Percentiles rank a stretch among this genome's conserved stretches.
Evolutionary conservation across 2,113 vertebrate species (phyloP).

Genomic region (Ariopsis seemanni): DNA sequence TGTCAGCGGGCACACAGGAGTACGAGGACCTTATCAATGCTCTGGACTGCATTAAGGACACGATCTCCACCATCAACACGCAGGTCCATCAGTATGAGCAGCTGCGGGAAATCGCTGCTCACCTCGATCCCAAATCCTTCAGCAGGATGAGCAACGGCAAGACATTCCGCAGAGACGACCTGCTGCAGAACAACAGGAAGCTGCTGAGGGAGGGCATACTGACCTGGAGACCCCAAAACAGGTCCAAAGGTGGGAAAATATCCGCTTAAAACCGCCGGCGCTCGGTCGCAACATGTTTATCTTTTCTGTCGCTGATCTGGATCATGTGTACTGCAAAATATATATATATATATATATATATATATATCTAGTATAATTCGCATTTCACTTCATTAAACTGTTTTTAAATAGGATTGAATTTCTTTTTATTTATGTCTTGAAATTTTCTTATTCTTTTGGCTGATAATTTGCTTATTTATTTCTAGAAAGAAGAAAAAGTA

Average conservation of each 20-base stretch:
- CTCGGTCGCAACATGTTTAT: not conserved
- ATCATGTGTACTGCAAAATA: not conserved
- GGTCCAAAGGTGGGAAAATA: slow-evolving; percentile 82
- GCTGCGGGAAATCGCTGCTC: slow-evolving; percentile 77
- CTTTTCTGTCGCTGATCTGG: not conserved
- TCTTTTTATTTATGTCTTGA: not conserved
- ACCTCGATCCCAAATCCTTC: slow-evolving; percentile 82
- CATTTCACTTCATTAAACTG: not conserved
- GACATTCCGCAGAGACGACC: slow-evolving; percentile 80
- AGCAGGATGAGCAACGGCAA: slow-evolving; percentile 78
- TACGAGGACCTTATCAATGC: slow-evolving; percentile 75
- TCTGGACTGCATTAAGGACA: slow-evolving; percentile 80
- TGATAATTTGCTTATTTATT: too few relatives aligned
- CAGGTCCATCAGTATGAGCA: slow-evolving; percentile 80
- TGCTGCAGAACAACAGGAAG: slow-evolving; percentile 65
- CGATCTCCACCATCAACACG: slow-evolving; percentile 81
- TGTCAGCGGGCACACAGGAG: slow-evolving; percentile 80
- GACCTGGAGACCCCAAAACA: slow-evolving; percentile 82
- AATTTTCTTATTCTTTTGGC: too few relatives aligned
- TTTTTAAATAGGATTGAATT: not conserved
- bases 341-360: too few relatives aligned
- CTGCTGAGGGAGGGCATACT: slow-evolving; percentile 81
- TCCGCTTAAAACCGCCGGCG: not conserved
- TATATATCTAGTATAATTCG: not conserved
- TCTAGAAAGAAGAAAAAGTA: too few relatives aligned